Base-by-base conservation (phyloP, 2,113 vertebrate genomes). In the Stictonetta naevosa region DNA sequence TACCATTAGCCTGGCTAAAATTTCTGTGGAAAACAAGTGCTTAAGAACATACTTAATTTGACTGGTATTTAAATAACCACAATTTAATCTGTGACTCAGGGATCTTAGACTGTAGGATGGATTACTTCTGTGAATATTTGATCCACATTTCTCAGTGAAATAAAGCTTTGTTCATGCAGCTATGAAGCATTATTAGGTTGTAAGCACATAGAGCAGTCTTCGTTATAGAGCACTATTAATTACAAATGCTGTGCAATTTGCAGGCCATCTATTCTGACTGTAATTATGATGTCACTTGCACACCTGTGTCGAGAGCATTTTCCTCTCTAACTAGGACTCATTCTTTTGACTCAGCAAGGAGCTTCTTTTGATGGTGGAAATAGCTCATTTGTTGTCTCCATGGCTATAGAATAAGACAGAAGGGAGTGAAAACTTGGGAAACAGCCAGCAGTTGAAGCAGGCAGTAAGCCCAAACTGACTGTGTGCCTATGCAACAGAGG, bases 271-370 rank as follows among this genome's bases (percentile, higher is more conserved):
- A 72, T 93, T 93, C 46, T 77, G 79, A 11, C 50, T 92, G 46
- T 76, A 86, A 94, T 97, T 95, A 77, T 56, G 75, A 83, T 92
- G 92, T 93, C 1, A 14, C 38, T 81, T 82, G 48, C 88, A 92
- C 86, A 92, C 80, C 95, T 95, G 63, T 92, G 85, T 74, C 79
- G 44, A 46, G 86, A 72, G 38, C 38, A 48, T 95, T 95, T 87
- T 83, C 71, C 73, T 76, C 40, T 79, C 22, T 75, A 83, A 80
- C 74, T 72, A 29, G 79, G 34, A 28, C 52, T 91, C 40, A 46
- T 89, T 91, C 60, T 96, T 93, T 87, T 42, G 52, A 83, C 81
- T 88, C 88, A 88, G 94, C 82, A 74, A 81, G 85, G 46, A 91
- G 26, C 68, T 80, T 90, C 69, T 90, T 79, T 71, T 40, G 46